phyloP scores from a whole-genome alignment of 2,113 vertebrate species.

The Salminus brasiliensis region DNA sequence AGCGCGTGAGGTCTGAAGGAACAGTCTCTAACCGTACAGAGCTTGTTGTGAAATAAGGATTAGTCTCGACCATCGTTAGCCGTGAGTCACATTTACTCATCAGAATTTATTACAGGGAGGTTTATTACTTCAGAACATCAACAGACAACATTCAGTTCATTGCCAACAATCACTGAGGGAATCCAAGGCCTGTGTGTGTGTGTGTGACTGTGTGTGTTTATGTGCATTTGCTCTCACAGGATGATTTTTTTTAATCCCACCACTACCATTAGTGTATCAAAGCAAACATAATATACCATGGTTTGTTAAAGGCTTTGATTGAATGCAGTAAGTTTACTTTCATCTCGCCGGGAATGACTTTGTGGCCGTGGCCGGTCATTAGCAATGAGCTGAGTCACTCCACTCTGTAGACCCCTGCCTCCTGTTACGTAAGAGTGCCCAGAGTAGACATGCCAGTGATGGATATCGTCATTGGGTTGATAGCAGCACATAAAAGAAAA shows the following conservation, averaged over 20 bases:
- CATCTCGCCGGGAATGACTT: conserved; percentile 13
- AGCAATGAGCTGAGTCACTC: conserved; percentile 7
- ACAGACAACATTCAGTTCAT: background rate
- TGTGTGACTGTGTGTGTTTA: background rate
- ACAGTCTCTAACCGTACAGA: background rate
- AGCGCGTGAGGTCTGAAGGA: background rate
- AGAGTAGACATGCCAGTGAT: too few relatives aligned
- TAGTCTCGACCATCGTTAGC: too few relatives aligned
- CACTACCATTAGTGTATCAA: conserved; percentile 34
- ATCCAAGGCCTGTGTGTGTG: background rate
- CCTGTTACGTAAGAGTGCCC: too few relatives aligned
- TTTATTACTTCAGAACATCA: background rate
- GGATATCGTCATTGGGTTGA: too few relatives aligned
- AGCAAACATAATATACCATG: background rate
- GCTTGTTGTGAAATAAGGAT: background rate
- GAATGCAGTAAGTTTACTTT: conserved; percentile 21
- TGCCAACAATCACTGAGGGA: background rate
- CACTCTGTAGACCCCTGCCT: background rate
- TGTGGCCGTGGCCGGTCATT: conserved; percentile 8
- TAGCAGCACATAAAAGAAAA: too few relatives aligned
- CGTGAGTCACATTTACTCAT: conserved; percentile 18
- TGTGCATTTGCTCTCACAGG: conserved; percentile 11
- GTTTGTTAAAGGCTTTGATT: background rate
- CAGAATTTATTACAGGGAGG: background rate
- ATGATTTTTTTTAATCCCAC: conserved; percentile 4